A percentile compares a stretch with the other conserved stretches of the same genome.
phyloP scores from a whole-genome alignment of 1,140 invertebrate genomes.

The Dendroctonus ponderosae region DNA sequence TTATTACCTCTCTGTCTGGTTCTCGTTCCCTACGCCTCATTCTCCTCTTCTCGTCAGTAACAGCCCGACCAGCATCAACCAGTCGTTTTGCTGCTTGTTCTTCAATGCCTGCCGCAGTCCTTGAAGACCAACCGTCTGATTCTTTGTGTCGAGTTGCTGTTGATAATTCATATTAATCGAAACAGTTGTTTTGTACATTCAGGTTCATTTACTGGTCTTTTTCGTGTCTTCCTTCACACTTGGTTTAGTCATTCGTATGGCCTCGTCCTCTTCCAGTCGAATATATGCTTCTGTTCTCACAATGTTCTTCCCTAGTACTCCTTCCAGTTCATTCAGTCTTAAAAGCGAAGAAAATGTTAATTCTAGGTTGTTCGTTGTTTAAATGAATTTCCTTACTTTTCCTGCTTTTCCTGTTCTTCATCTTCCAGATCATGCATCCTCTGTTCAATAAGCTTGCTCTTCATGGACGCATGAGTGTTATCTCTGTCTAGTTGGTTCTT shows the following conservation, averaged over 20 bases:
- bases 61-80: background rate
- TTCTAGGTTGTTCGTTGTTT: background rate
- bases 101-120: constrained; percentile 1
- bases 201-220: too few relatives aligned
- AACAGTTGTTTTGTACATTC: too few relatives aligned
- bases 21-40: constrained; percentile 1
- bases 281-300: constrained; percentile 31
- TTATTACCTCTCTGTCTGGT: background rate
- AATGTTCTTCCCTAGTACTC: constrained; percentile 29
- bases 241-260: constrained; percentile 5
- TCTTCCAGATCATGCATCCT: constrained; percentile 26
- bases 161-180: too few relatives aligned
- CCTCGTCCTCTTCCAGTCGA: constrained; percentile 14
- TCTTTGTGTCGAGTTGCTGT: too few relatives aligned
- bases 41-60: constrained; percentile 1
- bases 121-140: constrained; percentile 3
- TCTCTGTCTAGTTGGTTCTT: constrained; percentile 30
- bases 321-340: constrained; percentile 27
- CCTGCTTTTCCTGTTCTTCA: constrained; percentile 31
- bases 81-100: background rate
- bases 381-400: constrained; percentile 19
- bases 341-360: constrained; percentile 4
- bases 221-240: too few relatives aligned
- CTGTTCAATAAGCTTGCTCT: constrained; percentile 20
- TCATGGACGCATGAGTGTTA: constrained; percentile 6